Base-by-base conservation (phyloP, 2,113 vertebrate genomes). In the Gopherus flavomarginatus region DNA sequence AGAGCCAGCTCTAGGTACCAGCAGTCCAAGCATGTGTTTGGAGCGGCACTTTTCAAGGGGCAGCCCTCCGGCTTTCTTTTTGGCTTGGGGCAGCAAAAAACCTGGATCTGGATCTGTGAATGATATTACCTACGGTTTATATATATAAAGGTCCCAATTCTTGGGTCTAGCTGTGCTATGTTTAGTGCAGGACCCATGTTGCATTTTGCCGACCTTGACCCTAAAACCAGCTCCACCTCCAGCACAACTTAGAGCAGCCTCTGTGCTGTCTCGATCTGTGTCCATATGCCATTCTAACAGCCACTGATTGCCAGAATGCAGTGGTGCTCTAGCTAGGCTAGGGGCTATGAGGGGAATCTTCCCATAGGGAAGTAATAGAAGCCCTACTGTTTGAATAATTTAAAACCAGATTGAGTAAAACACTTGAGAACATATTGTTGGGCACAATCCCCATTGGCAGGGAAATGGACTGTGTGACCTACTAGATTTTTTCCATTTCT, bases 401-500 rank as follows among this genome's bases (percentile, higher is more conserved):
- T 49, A 10, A 1, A 22, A 14, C 82, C 44, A 38, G 52, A 9
- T 3, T 53, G 24, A 56, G 16, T 79, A 52, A 89, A 81, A 24
- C 56, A 19, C 8, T 72, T 50, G 42, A 4, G 11, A 92, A 65
- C 24, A 22, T 75, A 47, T 80, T 92, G 31, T 62, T 50, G 56
- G 82, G 84, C 84, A 38, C 31, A 93, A 10, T 27, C 42, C 31
- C 50, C 31, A n/a, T 38, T 69, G 83, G 59, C 82, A 50, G 59
- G 26, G 35, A 0, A 0, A 47, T 49, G 69, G 47, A 49, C 56
- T 86, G 54, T 85, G 50, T 49, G 27, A 78, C 9, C 19, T 4
- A 0, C 0, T 2, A 14, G 31, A 24, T 4, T 80, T 80, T 83
- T 87, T 86, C 3, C 31, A 0, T 81, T 80, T 90, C 47, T n/a